Conservation (phyloP, 2,113 vertebrate species). For the Miniopterus natalensis region DNA sequence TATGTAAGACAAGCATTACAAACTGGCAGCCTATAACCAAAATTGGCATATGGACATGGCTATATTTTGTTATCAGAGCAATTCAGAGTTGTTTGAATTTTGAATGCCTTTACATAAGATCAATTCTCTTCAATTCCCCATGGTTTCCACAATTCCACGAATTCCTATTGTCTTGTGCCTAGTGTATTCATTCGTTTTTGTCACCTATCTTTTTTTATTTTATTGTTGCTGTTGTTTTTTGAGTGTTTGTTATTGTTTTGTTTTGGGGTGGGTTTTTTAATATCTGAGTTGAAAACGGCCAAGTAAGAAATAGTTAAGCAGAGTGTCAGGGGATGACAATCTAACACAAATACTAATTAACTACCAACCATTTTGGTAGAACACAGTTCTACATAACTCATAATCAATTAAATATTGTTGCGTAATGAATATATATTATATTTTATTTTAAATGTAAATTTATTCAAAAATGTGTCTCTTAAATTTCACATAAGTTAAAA, state of each 20-base stretch:
- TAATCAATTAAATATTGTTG: conserved; percentile 12
- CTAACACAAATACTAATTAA: neutral
- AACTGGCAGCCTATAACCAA: neutral
- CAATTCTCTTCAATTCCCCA: neutral
- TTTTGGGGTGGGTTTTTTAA: neutral
- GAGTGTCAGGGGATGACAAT: neutral
- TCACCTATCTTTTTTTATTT: neutral
- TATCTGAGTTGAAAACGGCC: conserved; percentile 35
- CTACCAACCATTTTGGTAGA: neutral
- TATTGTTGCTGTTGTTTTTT: neutral
- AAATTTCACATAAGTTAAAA: conserved; percentile 43
- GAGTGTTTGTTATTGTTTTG: neutral
- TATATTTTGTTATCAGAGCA: neutral
- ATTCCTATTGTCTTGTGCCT: neutral
- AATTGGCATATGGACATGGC: neutral
- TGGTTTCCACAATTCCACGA: neutral
- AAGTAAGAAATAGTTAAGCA: neutral
- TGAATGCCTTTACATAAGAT: neutral
- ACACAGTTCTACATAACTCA: neutral
- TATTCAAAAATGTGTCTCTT: neutral
- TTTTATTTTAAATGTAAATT: conserved; percentile 41
- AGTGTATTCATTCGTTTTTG: neutral
- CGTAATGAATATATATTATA: neutral
- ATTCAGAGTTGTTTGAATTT: conserved; percentile 35
- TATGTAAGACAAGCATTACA: conserved; percentile 21